Evolutionary conservation across 2,797 vertebrate species (phyloP).

Genomic region (Margarornis squamiger): DNA sequence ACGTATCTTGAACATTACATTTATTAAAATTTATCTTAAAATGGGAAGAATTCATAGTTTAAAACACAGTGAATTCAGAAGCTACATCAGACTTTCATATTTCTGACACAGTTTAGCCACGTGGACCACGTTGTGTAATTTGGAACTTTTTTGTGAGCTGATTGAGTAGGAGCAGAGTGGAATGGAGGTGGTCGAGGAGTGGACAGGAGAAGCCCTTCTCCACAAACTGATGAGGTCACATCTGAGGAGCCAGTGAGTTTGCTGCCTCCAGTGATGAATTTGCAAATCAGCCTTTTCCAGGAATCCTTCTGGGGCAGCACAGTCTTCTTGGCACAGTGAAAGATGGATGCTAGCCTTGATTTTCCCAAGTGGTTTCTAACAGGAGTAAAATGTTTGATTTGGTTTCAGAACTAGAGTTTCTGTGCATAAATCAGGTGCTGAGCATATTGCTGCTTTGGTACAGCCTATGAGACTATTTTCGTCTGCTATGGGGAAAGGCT

Average conservation of each 20-base stretch:
- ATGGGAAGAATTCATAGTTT: neutral
- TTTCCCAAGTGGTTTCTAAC: neutral
- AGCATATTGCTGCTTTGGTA: neutral
- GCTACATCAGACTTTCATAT: neutral
- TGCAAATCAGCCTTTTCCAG: fast-evolving
- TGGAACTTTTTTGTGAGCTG: neutral
- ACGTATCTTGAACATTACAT: neutral
- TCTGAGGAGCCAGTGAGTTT: neutral
- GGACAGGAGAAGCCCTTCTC: neutral
- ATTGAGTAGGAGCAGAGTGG: neutral
- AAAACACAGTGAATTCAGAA: neutral
- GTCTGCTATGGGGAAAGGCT: neutral
- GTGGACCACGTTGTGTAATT: neutral
- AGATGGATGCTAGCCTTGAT: neutral
- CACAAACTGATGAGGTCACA: neutral
- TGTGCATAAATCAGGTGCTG: neutral
- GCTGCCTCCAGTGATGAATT: fast-evolving
- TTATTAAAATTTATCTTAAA: neutral
- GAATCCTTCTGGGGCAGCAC: neutral
- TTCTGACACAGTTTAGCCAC: neutral
- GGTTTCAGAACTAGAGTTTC: neutral
- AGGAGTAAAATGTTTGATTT: neutral
- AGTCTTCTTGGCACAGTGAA: fast-evolving
- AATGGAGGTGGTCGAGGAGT: fast-evolving
- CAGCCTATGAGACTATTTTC: neutral